Evolutionary conservation across 1,140 invertebrate species (phyloP).

Genomic region (Drosophila nannoptera): DNA sequence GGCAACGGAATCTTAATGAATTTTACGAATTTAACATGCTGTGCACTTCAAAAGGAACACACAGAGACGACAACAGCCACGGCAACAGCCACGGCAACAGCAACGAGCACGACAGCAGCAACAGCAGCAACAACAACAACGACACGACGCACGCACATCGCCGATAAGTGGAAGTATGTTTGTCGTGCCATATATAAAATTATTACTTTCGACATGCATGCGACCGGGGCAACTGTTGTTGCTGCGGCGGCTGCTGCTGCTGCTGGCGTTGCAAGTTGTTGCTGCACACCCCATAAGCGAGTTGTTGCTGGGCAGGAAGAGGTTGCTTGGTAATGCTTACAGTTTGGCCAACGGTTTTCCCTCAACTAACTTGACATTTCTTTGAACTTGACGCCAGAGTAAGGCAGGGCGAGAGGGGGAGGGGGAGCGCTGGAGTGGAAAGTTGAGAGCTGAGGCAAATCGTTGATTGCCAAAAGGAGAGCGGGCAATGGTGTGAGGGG

Average conservation of each 20-base stretch:
- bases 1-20: slow-evolving; percentile 77
- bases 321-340: slow-evolving; percentile 23
- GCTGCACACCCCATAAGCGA: slow-evolving; percentile 39
- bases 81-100: slow-evolving; percentile 10
- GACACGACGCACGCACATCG: slow-evolving; percentile 63
- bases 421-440: background rate
- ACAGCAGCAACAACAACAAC: slow-evolving; percentile 25
- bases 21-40: slow-evolving; percentile 78
- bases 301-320: slow-evolving; percentile 40
- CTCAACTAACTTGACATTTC: slow-evolving; percentile 37
- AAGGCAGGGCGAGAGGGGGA: slow-evolving; percentile 7
- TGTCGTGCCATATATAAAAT: slow-evolving; percentile 77
- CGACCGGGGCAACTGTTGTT: slow-evolving; percentile 37
- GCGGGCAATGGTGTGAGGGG: too few species aligned
- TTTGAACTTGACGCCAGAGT: background rate
- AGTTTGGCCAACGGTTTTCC: slow-evolving; percentile 18
- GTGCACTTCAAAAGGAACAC: slow-evolving; percentile 76
- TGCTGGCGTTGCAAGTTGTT: slow-evolving; percentile 29
- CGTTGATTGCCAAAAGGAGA: background rate
- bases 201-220: slow-evolving; percentile 76
- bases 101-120: slow-evolving; percentile 7
- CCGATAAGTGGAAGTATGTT: slow-evolving; percentile 72
- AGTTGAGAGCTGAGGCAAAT: background rate
- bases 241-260: slow-evolving; percentile 14
- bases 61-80: slow-evolving; percentile 43